phyloP scores from a whole-genome alignment of 2,113 vertebrate species.

The Onychostruthus taczanowskii region DNA sequence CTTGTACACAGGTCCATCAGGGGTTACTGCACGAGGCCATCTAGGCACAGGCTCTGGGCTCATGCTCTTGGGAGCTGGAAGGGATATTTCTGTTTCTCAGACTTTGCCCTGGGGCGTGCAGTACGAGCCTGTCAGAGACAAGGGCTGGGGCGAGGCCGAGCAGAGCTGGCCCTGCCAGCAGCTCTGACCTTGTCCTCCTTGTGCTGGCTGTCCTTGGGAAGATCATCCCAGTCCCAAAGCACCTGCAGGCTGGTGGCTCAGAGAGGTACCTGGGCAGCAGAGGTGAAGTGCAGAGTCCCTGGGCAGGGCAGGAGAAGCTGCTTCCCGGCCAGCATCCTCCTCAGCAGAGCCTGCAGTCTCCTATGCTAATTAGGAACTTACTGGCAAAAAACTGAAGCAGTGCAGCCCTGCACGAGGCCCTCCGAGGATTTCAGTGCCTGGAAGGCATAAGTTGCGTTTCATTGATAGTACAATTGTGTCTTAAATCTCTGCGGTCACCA shows the following conservation, averaged over 20 bases:
- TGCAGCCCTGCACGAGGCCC: not conserved
- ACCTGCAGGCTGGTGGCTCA: not conserved
- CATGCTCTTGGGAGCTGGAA: not conserved
- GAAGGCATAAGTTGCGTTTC: constrained; percentile 42
- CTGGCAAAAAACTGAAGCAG: not conserved
- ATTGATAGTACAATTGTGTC: constrained; percentile 30
- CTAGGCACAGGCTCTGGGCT: not conserved
- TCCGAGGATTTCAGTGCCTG: constrained; percentile 29
- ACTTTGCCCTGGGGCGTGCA: not conserved
- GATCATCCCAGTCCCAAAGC: not conserved
- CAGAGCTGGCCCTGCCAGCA: not conserved
- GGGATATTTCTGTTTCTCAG: not conserved
- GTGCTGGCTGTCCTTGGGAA: not conserved
- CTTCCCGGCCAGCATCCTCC: not conserved
- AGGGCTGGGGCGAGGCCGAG: accelerated
- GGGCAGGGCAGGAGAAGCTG: not conserved
- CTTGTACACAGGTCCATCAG: not conserved
- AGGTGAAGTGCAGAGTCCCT: not conserved
- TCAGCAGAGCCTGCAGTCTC: not conserved
- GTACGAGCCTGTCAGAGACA: not conserved
- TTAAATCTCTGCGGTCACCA: constrained; percentile 13
- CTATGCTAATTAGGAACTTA: not conserved
- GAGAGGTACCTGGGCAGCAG: not conserved
- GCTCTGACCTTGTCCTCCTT: not conserved
- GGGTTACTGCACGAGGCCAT: not conserved